These are phyloP conservation scores for Pelochelys cantorii DNA, from an alignment of 2,797 vertebrate genomes.

Conservation along the genomic window DNA sequence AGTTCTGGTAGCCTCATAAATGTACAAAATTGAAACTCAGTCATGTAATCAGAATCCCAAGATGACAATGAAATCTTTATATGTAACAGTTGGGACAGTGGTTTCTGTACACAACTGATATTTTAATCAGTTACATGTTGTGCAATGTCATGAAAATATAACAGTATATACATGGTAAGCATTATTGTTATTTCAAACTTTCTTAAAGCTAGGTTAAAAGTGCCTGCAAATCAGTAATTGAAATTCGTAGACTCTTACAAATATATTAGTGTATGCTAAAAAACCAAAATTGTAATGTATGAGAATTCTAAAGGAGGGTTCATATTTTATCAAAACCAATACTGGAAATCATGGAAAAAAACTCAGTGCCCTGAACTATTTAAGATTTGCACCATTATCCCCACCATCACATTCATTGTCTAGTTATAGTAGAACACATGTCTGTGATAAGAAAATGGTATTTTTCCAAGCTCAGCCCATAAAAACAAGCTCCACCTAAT, in stretches of 20 bases:
- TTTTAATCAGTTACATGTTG: neutral
- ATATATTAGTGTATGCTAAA: neutral
- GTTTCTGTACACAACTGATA: neutral
- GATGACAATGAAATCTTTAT: neutral
- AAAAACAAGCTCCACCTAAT: neutral
- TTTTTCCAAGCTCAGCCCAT: neutral
- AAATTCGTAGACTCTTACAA: neutral
- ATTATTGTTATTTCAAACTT: neutral
- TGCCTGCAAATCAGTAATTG: neutral
- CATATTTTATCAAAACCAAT: neutral
- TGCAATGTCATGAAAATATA: neutral
- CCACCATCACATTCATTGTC: neutral
- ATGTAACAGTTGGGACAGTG: accelerated
- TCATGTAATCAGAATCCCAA: accelerated
- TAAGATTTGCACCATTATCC: neutral
- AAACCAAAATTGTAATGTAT: neutral
- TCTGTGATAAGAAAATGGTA: neutral
- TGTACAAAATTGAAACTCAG: neutral
- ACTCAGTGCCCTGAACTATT: constrained; percentile 10
- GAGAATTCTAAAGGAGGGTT: neutral
- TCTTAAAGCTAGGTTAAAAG: accelerated
- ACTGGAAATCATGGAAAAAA: constrained; percentile 15
- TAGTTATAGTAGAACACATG: neutral
- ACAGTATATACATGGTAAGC: neutral
- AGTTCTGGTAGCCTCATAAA: neutral